These are phyloP conservation scores for Goniozus legneri DNA, from an alignment of 1,140 invertebrate genomes.

Conservation along the genomic window DNA sequence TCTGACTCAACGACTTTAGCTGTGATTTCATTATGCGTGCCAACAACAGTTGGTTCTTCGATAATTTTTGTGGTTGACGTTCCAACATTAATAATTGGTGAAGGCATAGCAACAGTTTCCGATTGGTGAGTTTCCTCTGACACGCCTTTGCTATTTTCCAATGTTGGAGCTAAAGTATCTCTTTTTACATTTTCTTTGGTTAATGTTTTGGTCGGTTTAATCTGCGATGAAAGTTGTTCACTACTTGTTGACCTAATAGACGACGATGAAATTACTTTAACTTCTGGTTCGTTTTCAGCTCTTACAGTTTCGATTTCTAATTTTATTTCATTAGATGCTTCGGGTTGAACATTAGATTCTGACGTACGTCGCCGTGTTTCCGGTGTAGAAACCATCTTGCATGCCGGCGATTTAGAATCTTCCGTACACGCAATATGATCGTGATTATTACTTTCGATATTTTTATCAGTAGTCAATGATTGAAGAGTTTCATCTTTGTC, in stretches of 20 bases:
- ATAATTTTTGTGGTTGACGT: slow-evolving; percentile 15
- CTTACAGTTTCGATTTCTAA: neutral
- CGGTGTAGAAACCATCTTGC: neutral
- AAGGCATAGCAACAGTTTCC: slow-evolving; percentile 44
- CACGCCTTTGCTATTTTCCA: slow-evolving; percentile 31
- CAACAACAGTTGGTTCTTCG: slow-evolving; percentile 19
- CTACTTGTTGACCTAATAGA: slow-evolving; percentile 11
- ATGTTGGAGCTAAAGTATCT: slow-evolving; percentile 21
- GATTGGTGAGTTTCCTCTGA: slow-evolving; percentile 44
- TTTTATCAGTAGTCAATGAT: neutral
- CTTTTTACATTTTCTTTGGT: slow-evolving; percentile 32
- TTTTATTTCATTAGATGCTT: neutral
- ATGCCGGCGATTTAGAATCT: slow-evolving; percentile 2
- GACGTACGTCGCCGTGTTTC: neutral
- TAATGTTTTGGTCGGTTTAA: slow-evolving; percentile 44
- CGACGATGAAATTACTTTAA: neutral
- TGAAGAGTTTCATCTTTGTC: neutral
- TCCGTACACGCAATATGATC: neutral
- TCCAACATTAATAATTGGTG: slow-evolving; percentile 14
- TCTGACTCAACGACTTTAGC: slow-evolving; percentile 5
- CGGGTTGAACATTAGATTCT: neutral
- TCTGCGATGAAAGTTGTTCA: slow-evolving; percentile 32
- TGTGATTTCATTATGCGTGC: slow-evolving; percentile 16
- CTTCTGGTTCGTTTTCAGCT: neutral
- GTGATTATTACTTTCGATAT: neutral